These are phyloP conservation scores for Drosophila tani DNA, from an alignment of 1,140 invertebrate genomes.

Conservation along the genomic window DNA sequence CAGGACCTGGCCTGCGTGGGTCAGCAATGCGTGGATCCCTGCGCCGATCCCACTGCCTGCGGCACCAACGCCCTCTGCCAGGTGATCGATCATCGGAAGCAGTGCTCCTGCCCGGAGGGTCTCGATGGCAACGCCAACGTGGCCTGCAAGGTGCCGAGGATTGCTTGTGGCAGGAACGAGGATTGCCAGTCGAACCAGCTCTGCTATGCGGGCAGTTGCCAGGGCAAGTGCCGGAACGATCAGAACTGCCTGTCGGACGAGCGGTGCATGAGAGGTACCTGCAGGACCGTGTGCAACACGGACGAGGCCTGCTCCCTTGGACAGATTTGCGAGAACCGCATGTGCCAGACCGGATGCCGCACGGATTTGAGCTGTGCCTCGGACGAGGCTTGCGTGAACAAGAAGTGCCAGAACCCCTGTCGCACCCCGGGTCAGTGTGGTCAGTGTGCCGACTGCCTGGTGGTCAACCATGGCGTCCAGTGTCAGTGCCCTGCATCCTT, in stretches of 20 bases:
- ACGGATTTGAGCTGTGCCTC: slow-evolving; percentile 91
- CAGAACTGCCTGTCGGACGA: slow-evolving; percentile 93
- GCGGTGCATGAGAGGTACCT: slow-evolving; percentile 92
- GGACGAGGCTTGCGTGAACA: slow-evolving; percentile 92
- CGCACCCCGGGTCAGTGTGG: slow-evolving; percentile 89
- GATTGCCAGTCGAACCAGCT: slow-evolving; percentile 89
- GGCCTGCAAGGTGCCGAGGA: slow-evolving; percentile 89
- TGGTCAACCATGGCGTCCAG: slow-evolving; percentile 92
- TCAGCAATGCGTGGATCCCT: slow-evolving; percentile 91
- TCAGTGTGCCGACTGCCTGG: slow-evolving; percentile 92
- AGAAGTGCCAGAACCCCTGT: slow-evolving; percentile 94
- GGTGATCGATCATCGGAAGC: slow-evolving; percentile 89
- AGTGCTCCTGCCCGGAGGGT: slow-evolving; percentile 90
- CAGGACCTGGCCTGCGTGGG: slow-evolving; percentile 89
- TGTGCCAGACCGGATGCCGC: slow-evolving; percentile 94
- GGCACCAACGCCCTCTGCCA: slow-evolving; percentile 92
- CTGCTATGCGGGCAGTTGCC: slow-evolving; percentile 91
- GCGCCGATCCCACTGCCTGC: slow-evolving; percentile 91
- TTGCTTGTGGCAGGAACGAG: slow-evolving; percentile 87
- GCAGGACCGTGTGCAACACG: slow-evolving; percentile 93
- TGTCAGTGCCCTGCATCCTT: slow-evolving; percentile 93
- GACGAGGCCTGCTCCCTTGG: slow-evolving; percentile 91
- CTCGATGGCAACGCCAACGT: slow-evolving; percentile 91
- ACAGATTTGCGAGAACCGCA: slow-evolving; percentile 94
- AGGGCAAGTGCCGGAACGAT: slow-evolving; percentile 91